phyloP scores from a whole-genome alignment of 2,113 vertebrate genomes.

The Cyrtonyx montezumae region DNA sequence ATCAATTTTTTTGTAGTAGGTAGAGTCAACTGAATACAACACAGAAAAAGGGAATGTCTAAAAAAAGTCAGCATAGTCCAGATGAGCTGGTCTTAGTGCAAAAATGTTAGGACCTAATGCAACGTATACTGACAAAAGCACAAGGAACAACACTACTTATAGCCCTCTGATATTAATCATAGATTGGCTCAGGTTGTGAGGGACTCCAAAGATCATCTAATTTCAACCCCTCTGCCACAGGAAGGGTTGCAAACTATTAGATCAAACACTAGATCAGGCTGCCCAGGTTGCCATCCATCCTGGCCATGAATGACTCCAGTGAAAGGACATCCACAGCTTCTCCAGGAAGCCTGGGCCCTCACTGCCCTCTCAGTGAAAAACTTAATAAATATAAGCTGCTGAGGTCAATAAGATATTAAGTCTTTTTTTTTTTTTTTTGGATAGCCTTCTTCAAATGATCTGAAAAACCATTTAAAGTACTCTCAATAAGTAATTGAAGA shows the following conservation, averaged over 20 bases:
- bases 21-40: not conserved
- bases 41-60: not conserved
- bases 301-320: too few species aligned
- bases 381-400: not conserved
- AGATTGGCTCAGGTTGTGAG: too few species aligned
- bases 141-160: rapidly evolving
- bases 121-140: rapidly evolving
- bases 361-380: too few species aligned
- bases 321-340: too few species aligned
- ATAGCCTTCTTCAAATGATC: not conserved
- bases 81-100: not conserved
- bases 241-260: too few species aligned
- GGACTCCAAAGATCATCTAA: too few species aligned
- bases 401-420: not conserved
- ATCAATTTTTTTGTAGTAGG: not conserved
- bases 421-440: not conserved
- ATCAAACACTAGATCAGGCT: too few species aligned
- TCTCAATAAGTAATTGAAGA: not conserved
- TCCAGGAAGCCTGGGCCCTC: too few species aligned
- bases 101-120: not conserved
- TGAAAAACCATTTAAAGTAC: not conserved
- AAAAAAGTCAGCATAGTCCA: not conserved
- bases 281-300: too few species aligned
- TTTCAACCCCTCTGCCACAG: too few species aligned
- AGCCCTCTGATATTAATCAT: not conserved